Conservation (phyloP, 1,140 invertebrate genomes). For the Heliconius eleuchia region DNA sequence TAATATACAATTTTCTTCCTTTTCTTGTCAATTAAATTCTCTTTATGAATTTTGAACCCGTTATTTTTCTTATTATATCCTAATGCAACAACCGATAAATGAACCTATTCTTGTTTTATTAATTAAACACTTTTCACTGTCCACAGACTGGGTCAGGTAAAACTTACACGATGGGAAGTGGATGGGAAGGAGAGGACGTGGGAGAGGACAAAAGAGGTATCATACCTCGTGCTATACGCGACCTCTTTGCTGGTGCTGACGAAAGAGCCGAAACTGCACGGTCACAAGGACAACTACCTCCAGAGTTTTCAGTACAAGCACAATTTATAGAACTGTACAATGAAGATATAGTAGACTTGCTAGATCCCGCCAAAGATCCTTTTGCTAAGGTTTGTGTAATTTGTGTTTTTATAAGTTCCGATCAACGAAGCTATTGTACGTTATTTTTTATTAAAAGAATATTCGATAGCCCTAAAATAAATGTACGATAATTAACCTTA, state of each 20-base stretch:
- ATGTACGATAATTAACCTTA: too few species aligned
- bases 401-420: not conserved
- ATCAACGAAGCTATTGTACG: too few species aligned
- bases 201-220: slow-evolving; percentile 88
- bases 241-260: slow-evolving; percentile 93
- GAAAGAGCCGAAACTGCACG: slow-evolving; percentile 84
- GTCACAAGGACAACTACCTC: slow-evolving; percentile 84
- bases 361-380: slow-evolving; percentile 86
- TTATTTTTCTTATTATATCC: too few species aligned
- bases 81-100: not conserved
- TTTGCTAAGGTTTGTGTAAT: slow-evolving; percentile 78
- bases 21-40: too few species aligned
- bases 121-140: slow-evolving; percentile 33
- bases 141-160: slow-evolving; percentile 96
- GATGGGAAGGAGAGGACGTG: slow-evolving; percentile 92
- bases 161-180: slow-evolving; percentile 99
- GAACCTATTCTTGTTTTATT: too few species aligned
- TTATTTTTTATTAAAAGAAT: too few species aligned
- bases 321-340: slow-evolving; percentile 98
- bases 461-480: too few species aligned
- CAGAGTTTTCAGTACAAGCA: slow-evolving; percentile 90
- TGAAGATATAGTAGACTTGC: slow-evolving; percentile 96
- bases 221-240: slow-evolving; percentile 95
- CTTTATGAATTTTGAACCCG: too few species aligned
- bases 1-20: too few species aligned